Evolutionary conservation across 2,888 invertebrate species (phyloP).

Genomic region (Microplitis deprimator): DNA sequence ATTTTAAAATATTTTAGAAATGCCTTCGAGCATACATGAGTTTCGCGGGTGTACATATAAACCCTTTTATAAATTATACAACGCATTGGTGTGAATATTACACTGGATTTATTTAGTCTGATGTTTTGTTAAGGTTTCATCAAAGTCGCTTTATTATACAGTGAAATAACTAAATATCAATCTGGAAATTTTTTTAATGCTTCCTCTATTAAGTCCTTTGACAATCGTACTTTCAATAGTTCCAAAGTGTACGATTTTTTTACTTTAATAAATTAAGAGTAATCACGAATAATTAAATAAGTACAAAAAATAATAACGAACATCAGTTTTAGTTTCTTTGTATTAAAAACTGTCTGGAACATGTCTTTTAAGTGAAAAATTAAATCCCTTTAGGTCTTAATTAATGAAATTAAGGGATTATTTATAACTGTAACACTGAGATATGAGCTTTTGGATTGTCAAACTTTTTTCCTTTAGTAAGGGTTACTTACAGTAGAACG

Average conservation of each 20-base stretch:
- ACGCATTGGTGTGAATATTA: background rate
- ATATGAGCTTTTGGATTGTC: no score
- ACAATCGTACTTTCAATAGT: background rate
- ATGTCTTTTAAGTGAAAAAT: no score
- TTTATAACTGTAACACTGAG: no score
- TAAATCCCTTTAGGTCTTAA: no score
- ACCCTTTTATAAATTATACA: background rate
- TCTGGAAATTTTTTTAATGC: background rate
- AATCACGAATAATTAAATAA: background rate
- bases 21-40: background rate
- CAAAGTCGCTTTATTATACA: background rate
- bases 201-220: background rate
- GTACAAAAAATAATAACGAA: no score
- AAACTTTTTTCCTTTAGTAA: no score
- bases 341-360: no score
- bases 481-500: no score
- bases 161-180: background rate
- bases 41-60: background rate
- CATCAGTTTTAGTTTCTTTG: no score
- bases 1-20: slow-evolving; percentile 1
- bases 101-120: slow-evolving; percentile 6
- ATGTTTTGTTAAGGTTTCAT: slow-evolving; percentile 1
- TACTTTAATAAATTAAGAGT: background rate
- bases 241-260: background rate
- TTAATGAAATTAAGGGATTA: no score